Conservation (phyloP, 2,888 invertebrate genomes). For the Acheta domesticus region DNA sequence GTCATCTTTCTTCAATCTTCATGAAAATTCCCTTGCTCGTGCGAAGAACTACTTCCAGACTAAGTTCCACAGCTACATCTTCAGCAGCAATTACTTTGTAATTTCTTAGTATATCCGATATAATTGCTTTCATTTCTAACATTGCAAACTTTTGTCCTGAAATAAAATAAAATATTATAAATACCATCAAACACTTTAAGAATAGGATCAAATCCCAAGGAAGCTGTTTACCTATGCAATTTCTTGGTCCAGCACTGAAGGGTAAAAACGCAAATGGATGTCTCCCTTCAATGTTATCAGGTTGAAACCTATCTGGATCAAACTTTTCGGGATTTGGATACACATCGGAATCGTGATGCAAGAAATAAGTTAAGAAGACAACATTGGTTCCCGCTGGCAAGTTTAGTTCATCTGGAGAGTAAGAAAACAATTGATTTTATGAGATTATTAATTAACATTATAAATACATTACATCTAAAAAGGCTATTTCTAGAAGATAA, state of each 20-base stretch:
- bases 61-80: neutral
- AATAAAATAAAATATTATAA: no score
- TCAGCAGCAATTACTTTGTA: neutral
- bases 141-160: neutral
- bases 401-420: neutral
- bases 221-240: neutral
- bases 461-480: no score
- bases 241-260: slow-evolving; percentile 9
- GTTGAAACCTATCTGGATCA: neutral
- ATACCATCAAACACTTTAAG: neutral
- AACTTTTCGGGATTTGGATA: neutral
- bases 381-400: slow-evolving; percentile 1
- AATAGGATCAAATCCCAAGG: neutral
- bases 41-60: neutral
- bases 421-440: neutral
- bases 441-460: no score
- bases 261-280: neutral
- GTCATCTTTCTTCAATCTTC: neutral
- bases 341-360: neutral
- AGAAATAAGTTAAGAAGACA: neutral
- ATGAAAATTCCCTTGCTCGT: neutral
- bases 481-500: no score
- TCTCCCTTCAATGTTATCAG: neutral
- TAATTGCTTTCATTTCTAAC: neutral
- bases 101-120: neutral